A percentile compares a stretch with the other conserved stretches of the same genome.
phyloP scores from a whole-genome alignment of 2,888 invertebrate species.

The Nephrotoma appendiculata region DNA sequence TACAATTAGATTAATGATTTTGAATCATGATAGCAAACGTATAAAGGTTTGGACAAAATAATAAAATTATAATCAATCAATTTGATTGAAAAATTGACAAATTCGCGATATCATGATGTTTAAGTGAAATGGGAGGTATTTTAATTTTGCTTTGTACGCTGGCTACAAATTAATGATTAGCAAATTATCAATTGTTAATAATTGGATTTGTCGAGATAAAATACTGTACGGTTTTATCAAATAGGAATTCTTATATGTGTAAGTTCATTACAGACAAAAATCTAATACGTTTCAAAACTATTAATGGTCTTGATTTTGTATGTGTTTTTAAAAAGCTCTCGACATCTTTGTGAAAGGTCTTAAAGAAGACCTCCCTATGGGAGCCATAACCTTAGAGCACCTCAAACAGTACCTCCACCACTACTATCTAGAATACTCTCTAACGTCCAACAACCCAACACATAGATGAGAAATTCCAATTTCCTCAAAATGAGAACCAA shows the following conservation, averaged over 20 bases:
- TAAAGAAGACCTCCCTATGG: no score
- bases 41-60: background rate
- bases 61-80: background rate
- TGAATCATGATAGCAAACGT: background rate
- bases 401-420: no score
- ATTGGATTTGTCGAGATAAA: background rate
- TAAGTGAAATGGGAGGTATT: background rate
- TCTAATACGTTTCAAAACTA: background rate
- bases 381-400: no score
- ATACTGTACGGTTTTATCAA: background rate
- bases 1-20: background rate
- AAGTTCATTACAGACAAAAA: background rate
- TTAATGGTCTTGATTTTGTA: no score
- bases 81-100: background rate
- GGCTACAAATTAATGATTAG: background rate
- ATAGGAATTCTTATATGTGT: no score
- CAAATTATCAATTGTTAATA: background rate
- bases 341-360: no score
- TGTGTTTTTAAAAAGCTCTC: no score
- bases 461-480: no score
- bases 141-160: background rate
- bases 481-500: no score
- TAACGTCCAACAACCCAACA: no score
- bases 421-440: no score
- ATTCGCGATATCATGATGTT: background rate